Conservation (phyloP, 2,888 invertebrate species). For the Himalopsyche tibetana region DNA sequence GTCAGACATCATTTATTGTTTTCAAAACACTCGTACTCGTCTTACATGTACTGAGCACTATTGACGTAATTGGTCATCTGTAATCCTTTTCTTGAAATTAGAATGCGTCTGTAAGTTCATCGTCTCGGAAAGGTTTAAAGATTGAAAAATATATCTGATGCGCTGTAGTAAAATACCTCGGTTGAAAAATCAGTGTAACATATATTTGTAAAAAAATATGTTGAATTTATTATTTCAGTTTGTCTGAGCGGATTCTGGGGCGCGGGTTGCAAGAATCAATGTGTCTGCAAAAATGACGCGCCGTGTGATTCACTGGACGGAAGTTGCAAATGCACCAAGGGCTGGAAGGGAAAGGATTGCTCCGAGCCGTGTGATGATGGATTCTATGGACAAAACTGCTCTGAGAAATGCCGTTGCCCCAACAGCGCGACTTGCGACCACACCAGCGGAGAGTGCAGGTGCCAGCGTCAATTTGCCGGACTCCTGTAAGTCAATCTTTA, state of each 20-base stretch:
- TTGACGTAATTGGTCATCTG: not conserved
- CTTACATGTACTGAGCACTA: not conserved
- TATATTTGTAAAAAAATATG: too few relatives aligned
- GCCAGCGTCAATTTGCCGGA: conserved; percentile 83
- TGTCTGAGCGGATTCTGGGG: conserved; percentile 87
- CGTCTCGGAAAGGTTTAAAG: too few relatives aligned
- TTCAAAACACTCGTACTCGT: too few relatives aligned
- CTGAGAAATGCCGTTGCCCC: conserved; percentile 82
- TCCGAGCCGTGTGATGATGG: conserved; percentile 84
- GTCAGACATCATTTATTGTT: too few relatives aligned
- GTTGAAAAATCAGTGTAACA: too few relatives aligned
- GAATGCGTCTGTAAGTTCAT: too few relatives aligned
- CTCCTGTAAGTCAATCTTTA: conserved; percentile 57
- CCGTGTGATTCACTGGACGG: conserved; percentile 83
- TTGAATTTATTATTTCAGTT: conserved; percentile 65
- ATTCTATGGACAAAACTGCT: conserved; percentile 85
- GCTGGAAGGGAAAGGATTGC: conserved; percentile 83
- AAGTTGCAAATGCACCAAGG: conserved; percentile 83
- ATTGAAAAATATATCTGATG: too few relatives aligned
- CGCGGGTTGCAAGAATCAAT: conserved; percentile 82
- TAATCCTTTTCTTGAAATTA: too few relatives aligned
- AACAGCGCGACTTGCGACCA: conserved; percentile 85
- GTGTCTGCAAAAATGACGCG: conserved; percentile 86
- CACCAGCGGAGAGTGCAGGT: conserved; percentile 84
- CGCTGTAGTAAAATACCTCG: too few relatives aligned